phyloP scores from a whole-genome alignment of 2,888 invertebrate species.

The Leucophenga maculata region DNA sequence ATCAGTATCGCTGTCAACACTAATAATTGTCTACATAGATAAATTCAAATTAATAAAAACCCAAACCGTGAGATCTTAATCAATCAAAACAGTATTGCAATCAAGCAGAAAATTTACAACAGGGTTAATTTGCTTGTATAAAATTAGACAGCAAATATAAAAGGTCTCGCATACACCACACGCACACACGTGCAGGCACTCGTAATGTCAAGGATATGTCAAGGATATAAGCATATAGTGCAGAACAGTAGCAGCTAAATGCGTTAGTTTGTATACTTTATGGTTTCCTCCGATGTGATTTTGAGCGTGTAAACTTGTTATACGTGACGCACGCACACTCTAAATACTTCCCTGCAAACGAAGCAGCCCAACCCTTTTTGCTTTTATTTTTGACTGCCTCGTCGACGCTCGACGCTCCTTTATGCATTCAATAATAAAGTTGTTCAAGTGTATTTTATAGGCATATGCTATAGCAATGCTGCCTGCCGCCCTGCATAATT shows the following conservation, averaged over 20 bases:
- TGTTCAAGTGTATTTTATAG: conserved; percentile 60
- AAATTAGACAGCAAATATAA: conserved; percentile 38
- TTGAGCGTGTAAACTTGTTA: conserved; percentile 51
- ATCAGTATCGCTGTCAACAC: conserved; percentile 18
- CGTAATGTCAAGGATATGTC: conserved; percentile 55
- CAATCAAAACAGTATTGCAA: conserved; percentile 52
- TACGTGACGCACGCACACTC: conserved; percentile 28
- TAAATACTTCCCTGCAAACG: neutral
- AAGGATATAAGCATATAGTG: neutral
- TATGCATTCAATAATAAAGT: conserved; percentile 53
- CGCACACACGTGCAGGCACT: conserved; percentile 56
- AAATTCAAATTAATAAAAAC: conserved; percentile 39
- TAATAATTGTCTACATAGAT: conserved; percentile 12
- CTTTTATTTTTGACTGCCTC: neutral
- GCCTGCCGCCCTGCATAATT: neutral
- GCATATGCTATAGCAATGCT: conserved; percentile 47
- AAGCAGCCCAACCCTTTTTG: conserved; percentile 15
- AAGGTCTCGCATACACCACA: conserved; percentile 37
- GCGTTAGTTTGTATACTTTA: conserved; percentile 42
- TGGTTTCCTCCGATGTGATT: conserved; percentile 67
- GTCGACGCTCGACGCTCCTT: neutral
- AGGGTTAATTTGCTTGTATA: conserved; percentile 40
- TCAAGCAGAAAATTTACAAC: conserved; percentile 62
- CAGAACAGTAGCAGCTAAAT: neutral
- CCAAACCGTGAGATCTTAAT: conserved; percentile 60